Evolutionary conservation across 2,888 invertebrate genomes (phyloP), one percentile per base, ranked within the genome.

Genomic region (Plebejus melissa): DNA sequence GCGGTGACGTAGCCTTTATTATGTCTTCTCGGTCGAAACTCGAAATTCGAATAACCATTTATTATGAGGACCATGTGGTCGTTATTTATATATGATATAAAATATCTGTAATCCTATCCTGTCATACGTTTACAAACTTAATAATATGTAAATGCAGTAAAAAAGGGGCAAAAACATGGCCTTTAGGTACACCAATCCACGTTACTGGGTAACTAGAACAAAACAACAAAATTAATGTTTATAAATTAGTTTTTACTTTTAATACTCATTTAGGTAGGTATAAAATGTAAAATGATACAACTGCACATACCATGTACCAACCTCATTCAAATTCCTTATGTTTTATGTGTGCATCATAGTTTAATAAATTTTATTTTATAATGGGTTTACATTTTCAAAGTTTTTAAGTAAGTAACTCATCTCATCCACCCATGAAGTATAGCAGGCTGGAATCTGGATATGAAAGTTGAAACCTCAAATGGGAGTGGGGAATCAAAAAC

Each of bases 1-100:
- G 82, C 85, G 81, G 83, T 88, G 87, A 88, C 87, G 86, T 86
- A 85, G 82, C 79, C 82, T 82, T 82, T 82, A 96, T 82, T 82
- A 96, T 96, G 96, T 96, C 96, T 80, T 95, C 95, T 81, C 94
- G 94, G 79, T 92, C 93, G 77, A 95, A 94, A 88, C 91, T 95
- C 79, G 94, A 96, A 84, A 95, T 96, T 85, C 93, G 96, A 81
- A 95, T 96, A 81, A 96, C 96, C 16, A 95, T 96, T 81, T 95
- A 94, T 87, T 95, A 95, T 87, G 95, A 95, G 82, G 94, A 95
- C 83, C 94, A 94, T 83, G 94, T 95, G 76, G 94, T 96, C 80
- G 94, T 96, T 75, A 93, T 96, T 85, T 95, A 96, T 90, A 94
- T 96, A 82, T 95, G 83, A 79, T 77, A 69, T 38, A 74, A 38